Evolutionary conservation across 2,888 invertebrate genomes (phyloP), one percentile per base, ranked within the genome.

Genomic region (Epiperipatus broadwayi): DNA sequence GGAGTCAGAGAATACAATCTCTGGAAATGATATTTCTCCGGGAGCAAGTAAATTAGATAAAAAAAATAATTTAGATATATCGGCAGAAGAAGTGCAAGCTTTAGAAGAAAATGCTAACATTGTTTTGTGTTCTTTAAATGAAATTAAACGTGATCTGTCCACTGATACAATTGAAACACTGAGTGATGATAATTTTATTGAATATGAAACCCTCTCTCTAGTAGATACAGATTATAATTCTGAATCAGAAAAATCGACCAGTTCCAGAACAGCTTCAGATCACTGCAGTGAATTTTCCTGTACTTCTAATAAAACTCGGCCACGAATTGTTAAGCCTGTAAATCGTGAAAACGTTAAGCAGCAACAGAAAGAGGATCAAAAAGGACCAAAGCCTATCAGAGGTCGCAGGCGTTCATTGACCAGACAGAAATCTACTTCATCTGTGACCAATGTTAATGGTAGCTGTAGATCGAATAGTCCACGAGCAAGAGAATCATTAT

Each of bases 181-280:
- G n/a, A 57, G 60, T 27, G 63, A 63, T 25, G 65, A 65, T 40
- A 66, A 70, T 38, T 55, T 58, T 41, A 53, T 63, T 39, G 71
- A 71, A 45, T 67, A 69, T 47, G 72, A 72, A 53, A 72, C 71
- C 0, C 51, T 78, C 44, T 77, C 75, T 52, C 54, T 72, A 29
- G 74, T 75, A 2, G 74, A 75, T 37, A 73, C 74, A 49, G 76
- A 75, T 42, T 75, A 75, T 39, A 74, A 75, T 48, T 72, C 72
- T 16, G 74, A 75, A 52, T 63, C 48, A 41, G 55, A 46, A 47
- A 48, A 49, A 0, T 53, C 53, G 5, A 41, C 48, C 5, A 48
- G 18, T 36, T 15, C 40, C n/a, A 25, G 20, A n/a, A 22, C 51
- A 5, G 50, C 52, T 51, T 54, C 55, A 1, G 44, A 43, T 8